Percentiles rank a stretch among this genome's conserved stretches.
These are phyloP conservation scores for Tenualosa thibaudeaui DNA, from an alignment of 2,797 vertebrate genomes.

Conservation along the genomic window DNA sequence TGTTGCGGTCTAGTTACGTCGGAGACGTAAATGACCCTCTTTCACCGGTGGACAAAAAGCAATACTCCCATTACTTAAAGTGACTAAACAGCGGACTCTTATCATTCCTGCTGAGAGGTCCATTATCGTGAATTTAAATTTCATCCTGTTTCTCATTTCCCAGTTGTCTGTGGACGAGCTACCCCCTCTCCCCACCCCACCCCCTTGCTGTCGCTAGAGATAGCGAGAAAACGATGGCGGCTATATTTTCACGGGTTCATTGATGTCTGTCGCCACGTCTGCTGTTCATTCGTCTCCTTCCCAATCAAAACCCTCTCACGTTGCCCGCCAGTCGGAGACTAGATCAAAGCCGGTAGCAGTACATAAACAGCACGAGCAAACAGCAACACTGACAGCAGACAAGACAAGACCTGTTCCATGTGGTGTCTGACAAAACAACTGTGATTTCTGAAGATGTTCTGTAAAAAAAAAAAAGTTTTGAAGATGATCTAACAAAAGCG, in stretches of 20 bases:
- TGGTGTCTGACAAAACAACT: not conserved
- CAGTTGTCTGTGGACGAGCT: not conserved
- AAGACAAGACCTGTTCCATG: not conserved
- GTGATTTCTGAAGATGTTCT: not conserved
- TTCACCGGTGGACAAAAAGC: not conserved
- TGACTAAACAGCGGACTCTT: slow-evolving; percentile 7
- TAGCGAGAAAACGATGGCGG: not conserved
- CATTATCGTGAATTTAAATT: not conserved
- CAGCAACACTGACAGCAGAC: not conserved
- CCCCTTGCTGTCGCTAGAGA: too few species aligned
- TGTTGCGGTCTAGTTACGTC: not conserved
- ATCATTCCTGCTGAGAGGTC: not conserved
- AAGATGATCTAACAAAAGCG: not conserved
- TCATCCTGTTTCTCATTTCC: not conserved
- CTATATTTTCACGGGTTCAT: not conserved
- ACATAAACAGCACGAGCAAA: not conserved
- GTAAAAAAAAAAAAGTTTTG: not conserved
- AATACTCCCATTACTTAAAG: not conserved
- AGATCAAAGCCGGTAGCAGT: not conserved
- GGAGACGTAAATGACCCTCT: not conserved
- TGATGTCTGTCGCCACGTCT: not conserved
- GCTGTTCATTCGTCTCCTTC: not conserved
- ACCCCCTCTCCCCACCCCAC: too few species aligned
- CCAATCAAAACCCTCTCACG: slow-evolving; percentile 15
- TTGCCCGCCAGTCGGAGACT: not conserved